A percentile compares a stretch with the other conserved stretches of the same genome.
phyloP scores from a whole-genome alignment of 1,140 invertebrate genomes.

The Amphibalanus amphitrite region DNA sequence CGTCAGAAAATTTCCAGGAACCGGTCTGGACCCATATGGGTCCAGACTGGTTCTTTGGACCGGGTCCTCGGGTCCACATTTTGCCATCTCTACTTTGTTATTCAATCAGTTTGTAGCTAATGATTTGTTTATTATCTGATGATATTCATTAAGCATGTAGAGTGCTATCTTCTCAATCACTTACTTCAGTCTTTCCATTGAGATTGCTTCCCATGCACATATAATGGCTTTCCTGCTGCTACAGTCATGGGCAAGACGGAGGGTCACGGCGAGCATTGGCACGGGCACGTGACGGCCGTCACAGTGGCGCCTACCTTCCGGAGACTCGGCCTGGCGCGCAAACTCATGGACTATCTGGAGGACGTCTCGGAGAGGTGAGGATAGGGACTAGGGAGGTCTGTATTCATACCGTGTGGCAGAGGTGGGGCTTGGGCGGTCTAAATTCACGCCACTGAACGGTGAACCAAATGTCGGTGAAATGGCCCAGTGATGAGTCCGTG shows the following conservation, averaged over 20 bases:
- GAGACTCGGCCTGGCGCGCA: conserved; percentile 73
- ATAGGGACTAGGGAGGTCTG: conserved; percentile 47
- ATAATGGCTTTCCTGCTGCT: too few species aligned
- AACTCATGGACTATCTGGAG: conserved; percentile 89
- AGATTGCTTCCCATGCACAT: conserved; percentile 25
- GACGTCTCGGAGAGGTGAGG: conserved; percentile 84
- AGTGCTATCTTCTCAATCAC: conserved; percentile 7
- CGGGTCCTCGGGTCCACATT: too few species aligned
- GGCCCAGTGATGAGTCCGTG: too few species aligned
- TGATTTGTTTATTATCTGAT: conserved; percentile 12
- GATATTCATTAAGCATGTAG: conserved; percentile 8
- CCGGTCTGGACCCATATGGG: too few species aligned
- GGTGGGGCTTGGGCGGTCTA: conserved; percentile 89
- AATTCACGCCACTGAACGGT: too few species aligned
- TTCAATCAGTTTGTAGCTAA: too few species aligned
- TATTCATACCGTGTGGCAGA: conserved; percentile 93
- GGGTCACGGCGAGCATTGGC: conserved; percentile 86
- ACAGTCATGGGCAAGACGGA: conserved; percentile 98
- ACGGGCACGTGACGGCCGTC: conserved; percentile 95
- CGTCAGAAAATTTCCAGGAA: too few species aligned
- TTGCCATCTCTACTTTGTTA: too few species aligned
- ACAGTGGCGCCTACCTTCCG: conserved; percentile 90
- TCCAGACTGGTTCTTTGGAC: too few species aligned
- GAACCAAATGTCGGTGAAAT: too few species aligned
- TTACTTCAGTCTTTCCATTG: conserved; percentile 11